Base-by-base conservation (phyloP, 2,113 vertebrate species). In the Alaudala cheleensis region DNA sequence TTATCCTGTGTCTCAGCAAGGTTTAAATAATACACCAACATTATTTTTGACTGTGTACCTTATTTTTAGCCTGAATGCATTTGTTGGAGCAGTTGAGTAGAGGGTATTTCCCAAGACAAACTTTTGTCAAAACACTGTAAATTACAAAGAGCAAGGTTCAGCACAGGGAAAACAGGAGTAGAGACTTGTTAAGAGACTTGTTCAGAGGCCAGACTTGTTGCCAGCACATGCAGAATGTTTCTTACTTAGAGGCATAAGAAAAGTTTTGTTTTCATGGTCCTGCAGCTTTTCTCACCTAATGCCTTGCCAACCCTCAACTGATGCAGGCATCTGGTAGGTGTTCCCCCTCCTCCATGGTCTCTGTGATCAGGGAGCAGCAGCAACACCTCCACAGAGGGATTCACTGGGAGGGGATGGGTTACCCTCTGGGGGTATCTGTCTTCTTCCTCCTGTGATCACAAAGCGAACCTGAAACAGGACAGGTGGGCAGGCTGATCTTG, bases 81-180 rank as follows among this genome's bases (percentile, higher is more conserved):
- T 91, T 93, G 31, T 88, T 93, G 62, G 51, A 80, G 54, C 2
- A 5, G 50, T 25, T 31, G 29, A 54, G 39, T 3, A 83, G 42
- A 86, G 85, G 69, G 71, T 93, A 94, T 94, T 96, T 95, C 95
- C 93, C 85, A 82, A 90, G 90, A 69, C 37, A 88, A 86, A 70
- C 69, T 86, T 94, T 90, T 90, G 85, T 95, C 90, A 86, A 90
- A 96, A 93, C 85, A 71, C 71, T 62, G 39, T 69, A 81, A 94
- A 90, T 70, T 82, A 86, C 67, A 71, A 69, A 82, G 39, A 91
- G 34, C 83, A 61, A 72, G 25, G 73, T 64, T 95, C 69, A 85
- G 21, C 80, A 67, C 20, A 16, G 58, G 81, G 66, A 73, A 93
- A 80, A 72, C 4, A 91, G 42, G 29, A 92, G 90, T 73, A 3